Percentiles rank a stretch among this genome's conserved stretches.
Conservation (phyloP, 2,113 vertebrate species). For the Neolamprologus ventralis region DNA sequence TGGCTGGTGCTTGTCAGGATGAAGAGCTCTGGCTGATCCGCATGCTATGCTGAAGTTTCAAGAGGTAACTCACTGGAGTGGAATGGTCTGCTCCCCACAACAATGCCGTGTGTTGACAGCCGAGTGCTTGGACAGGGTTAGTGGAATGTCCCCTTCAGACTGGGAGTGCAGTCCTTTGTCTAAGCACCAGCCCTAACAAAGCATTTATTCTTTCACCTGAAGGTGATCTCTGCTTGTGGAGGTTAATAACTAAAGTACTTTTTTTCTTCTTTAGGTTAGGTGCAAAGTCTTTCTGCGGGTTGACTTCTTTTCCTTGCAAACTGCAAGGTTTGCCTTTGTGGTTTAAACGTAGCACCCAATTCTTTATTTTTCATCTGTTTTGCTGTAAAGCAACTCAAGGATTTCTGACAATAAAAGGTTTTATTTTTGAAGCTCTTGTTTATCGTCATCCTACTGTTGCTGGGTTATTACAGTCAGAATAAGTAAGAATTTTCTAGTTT, state of each 20-base stretch:
- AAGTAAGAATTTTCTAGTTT: background rate
- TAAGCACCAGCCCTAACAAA: background rate
- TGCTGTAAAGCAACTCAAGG: background rate
- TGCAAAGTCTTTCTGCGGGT: background rate
- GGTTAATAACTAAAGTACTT: background rate
- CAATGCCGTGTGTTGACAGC: slow-evolving; percentile 65
- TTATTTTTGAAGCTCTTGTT: background rate
- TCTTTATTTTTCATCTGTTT: background rate
- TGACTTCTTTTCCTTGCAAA: background rate
- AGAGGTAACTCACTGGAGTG: slow-evolving; percentile 52
- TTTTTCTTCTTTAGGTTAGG: background rate
- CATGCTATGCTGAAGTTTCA: slow-evolving; percentile 42
- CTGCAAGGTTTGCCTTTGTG: background rate
- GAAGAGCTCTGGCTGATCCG: slow-evolving; percentile 31
- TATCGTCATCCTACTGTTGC: background rate
- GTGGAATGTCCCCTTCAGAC: slow-evolving; percentile 57
- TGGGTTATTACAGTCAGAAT: background rate
- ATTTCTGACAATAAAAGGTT: background rate
- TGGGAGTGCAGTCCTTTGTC: slow-evolving; percentile 27
- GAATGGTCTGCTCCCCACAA: slow-evolving; percentile 54
- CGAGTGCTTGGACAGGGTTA: slow-evolving; percentile 39
- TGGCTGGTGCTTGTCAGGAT: slow-evolving; percentile 1
- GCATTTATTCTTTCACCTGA: slow-evolving; percentile 25
- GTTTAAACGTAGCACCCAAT: background rate
- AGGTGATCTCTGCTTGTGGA: background rate